Evolutionary conservation across 2,113 vertebrate genomes (phyloP), one percentile per base, ranked within the genome.

Genomic region (Brienomyrus brachyistius): DNA sequence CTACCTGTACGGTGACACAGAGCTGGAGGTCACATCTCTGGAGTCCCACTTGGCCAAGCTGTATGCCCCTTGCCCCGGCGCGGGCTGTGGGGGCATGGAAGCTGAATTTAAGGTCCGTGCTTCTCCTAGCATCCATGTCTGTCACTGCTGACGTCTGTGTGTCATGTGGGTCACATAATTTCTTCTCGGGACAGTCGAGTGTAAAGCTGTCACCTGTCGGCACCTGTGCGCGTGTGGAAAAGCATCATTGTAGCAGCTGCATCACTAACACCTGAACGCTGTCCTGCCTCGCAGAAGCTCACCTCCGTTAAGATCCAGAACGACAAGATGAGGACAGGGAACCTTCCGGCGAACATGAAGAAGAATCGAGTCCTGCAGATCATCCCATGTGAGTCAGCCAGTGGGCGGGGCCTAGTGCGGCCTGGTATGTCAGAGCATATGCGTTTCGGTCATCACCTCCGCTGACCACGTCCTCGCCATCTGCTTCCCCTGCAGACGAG

Each of bases 291-390:
- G 87, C 93, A 99, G 98, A 99, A 99, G 88, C 96, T 99, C 92
- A 99, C 98, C 84, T 99, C 98, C 21, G 99, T 99, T 95, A 99
- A 99, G 96, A 99, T 99, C 92, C 98, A 99, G 94, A 99, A 99
- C 0, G 98, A 99, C 94, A 99, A 99, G 94, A 99, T 99, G 98
- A 96, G 98, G 89, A 99, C 98, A 0, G 98, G 98, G 91, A 99
- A 99, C 93, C 96, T 99, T 91, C 98, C 98, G 0, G 97, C 97
- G 80, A 99, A 99, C 96, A 99, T 99, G 98, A 99, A 99, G 96
- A 99, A 99, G 94, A 99, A 99, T 95, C 94, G 98, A 62, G 98
- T 99, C 92, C 96, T 99, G 62, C 98, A 99, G 94, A 99, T 99
- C 95, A 99, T 99, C 96, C 98, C 98, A 93, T 99, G 98, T 99